Evolutionary conservation across 2,113 vertebrate species (phyloP).

Genomic region (Phalacrocorax brasilianus): DNA sequence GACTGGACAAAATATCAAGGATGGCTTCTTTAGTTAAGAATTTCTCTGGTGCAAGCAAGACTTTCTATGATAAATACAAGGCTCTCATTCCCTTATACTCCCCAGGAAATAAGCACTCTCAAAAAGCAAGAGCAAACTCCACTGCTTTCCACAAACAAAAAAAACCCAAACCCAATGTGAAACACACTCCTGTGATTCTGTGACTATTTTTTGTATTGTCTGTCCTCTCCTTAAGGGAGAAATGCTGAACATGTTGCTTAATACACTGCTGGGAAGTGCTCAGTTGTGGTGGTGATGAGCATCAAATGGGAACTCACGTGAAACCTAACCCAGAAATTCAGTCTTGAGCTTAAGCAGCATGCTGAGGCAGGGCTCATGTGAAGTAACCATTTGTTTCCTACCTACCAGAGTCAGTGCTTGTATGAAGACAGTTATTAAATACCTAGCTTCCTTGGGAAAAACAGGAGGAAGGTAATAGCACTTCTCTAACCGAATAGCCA

Average conservation of each 20-base stretch:
- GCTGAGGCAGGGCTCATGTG: neutral
- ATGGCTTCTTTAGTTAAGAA: neutral
- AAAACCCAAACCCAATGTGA: neutral
- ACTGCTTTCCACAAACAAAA: neutral
- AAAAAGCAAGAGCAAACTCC: neutral
- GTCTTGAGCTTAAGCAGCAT: neutral
- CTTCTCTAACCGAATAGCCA: neutral
- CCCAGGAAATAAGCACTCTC: neutral
- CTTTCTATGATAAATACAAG: neutral
- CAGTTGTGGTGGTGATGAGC: neutral
- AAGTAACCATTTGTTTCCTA: neutral
- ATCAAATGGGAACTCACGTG: neutral
- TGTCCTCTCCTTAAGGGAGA: neutral
- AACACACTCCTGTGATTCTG: fast-evolving
- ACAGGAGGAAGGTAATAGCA: neutral
- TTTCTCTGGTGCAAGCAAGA: neutral
- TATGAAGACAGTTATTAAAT: neutral
- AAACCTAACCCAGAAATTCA: neutral
- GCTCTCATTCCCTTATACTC: neutral
- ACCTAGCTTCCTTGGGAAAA: neutral
- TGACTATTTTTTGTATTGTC: neutral
- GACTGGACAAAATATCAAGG: neutral
- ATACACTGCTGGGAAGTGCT: neutral
- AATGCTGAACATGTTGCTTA: neutral
- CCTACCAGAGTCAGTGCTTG: neutral